Evolutionary conservation across 2,113 vertebrate species (phyloP).

Genomic region (Miniopterus natalensis): DNA sequence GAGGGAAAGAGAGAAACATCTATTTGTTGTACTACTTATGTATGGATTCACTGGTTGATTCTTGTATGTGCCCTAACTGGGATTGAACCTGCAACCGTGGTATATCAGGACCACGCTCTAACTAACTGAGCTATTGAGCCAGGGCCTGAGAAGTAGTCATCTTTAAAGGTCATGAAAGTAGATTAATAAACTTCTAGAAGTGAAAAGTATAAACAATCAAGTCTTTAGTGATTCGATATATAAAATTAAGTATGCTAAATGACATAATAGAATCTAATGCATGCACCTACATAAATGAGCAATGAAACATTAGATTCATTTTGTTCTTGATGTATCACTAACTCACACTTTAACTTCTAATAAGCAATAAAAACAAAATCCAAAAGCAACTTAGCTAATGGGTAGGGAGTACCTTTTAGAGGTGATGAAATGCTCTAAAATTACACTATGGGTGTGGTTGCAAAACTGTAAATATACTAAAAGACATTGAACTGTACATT

Average conservation of each 20-base stretch:
- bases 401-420: not conserved
- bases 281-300: not conserved
- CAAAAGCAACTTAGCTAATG: constrained; percentile 25
- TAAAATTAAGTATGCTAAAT: constrained; percentile 21
- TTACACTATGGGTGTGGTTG: not conserved
- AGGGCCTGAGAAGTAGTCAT: not conserved
- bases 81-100: not conserved
- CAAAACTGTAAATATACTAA: constrained; percentile 12
- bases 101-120: not conserved
- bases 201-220: not conserved
- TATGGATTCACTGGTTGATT: not conserved
- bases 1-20: not conserved
- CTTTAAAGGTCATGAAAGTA: constrained; percentile 25
- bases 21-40: no score
- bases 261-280: not conserved
- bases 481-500: not conserved
- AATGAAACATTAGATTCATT: constrained; percentile 32
- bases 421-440: constrained; percentile 45
- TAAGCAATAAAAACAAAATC: not conserved
- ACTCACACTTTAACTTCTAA: constrained; percentile 1
- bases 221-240: not conserved
- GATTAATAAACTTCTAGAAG: not conserved
- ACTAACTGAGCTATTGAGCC: not conserved
- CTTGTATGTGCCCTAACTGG: not conserved
- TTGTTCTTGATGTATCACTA: not conserved